Conservation (phyloP, 2,888 invertebrate genomes). For the Spisula subtruncata region DNA sequence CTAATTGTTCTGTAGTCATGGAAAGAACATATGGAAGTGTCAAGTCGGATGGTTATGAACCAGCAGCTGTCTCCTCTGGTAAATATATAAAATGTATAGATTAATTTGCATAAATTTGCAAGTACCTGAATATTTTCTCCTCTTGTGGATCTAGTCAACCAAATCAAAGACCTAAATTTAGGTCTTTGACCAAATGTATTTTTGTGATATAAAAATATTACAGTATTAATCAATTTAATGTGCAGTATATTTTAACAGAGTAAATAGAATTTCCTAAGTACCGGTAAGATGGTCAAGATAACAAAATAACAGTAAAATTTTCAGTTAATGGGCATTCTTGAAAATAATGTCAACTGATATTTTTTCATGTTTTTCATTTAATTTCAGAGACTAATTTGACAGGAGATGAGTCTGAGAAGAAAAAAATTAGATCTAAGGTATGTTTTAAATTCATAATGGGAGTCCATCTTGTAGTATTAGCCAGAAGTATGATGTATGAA, state of each 20-base stretch:
- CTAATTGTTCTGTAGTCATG: not conserved
- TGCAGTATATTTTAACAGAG: too few relatives aligned
- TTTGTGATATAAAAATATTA: not conserved
- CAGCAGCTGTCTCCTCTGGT: constrained; percentile 21
- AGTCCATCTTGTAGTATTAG: not conserved
- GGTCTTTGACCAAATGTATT: not conserved
- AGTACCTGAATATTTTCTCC: not conserved
- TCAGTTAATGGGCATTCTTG: too few relatives aligned
- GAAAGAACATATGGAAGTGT: constrained; percentile 41
- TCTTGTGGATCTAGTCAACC: too few relatives aligned
- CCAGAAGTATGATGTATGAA: not conserved
- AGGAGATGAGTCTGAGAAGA: not conserved
- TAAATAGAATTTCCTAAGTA: too few relatives aligned
- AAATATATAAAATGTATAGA: not conserved
- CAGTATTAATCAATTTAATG: too few relatives aligned
- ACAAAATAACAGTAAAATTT: too few relatives aligned
- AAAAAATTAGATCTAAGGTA: constrained; percentile 27
- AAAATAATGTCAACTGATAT: too few relatives aligned
- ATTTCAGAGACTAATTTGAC: constrained; percentile 34
- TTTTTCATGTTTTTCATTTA: too few relatives aligned
- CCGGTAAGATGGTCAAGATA: too few relatives aligned
- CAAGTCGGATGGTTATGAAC: constrained; percentile 20
- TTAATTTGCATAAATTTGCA: not conserved
- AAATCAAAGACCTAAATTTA: not conserved
- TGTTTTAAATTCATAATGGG: not conserved